Conservation (phyloP, 2,888 invertebrate genomes). For the Synanthedon tipuliformis region DNA sequence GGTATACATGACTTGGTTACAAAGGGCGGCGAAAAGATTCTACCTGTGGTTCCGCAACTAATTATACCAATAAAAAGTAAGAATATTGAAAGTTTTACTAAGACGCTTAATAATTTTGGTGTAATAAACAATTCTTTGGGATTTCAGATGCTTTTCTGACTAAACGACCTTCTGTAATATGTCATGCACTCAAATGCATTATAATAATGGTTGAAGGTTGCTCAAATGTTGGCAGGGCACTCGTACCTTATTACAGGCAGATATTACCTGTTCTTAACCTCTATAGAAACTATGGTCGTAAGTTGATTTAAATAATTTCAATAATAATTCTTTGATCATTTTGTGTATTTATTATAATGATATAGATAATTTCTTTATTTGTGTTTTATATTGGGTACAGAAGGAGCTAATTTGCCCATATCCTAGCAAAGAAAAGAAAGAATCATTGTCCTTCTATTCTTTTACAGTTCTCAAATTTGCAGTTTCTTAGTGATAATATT, state of each 20-base stretch:
- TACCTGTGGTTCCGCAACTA: conserved; percentile 91
- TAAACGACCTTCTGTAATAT: conserved; percentile 84
- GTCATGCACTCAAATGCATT: conserved; percentile 84
- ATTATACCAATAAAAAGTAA: conserved; percentile 94
- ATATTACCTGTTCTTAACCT: conserved; percentile 91
- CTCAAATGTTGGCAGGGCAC: conserved; percentile 90
- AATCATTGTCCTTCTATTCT: too few relatives aligned
- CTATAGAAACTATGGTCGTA: conserved; percentile 66
- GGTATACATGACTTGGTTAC: conserved; percentile 89
- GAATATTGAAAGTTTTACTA: conserved; percentile 12
- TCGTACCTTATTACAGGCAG: conserved; percentile 97
- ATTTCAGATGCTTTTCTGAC: conserved; percentile 86
- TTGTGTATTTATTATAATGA: too few relatives aligned
- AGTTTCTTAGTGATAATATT: too few relatives aligned
- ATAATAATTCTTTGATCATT: background rate
- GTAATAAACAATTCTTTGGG: too few relatives aligned
- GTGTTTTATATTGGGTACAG: too few relatives aligned
- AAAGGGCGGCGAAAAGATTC: conserved; percentile 85
- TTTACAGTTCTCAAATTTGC: too few relatives aligned
- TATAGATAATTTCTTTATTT: too few relatives aligned
- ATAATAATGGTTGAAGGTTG: conserved; percentile 89
- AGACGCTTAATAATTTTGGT: too few relatives aligned
- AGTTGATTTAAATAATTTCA: background rate
- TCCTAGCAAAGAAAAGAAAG: too few relatives aligned
- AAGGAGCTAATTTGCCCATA: too few relatives aligned